Conservation (phyloP, 2,797 vertebrate genomes). For the Pantherophis vulpinus region DNA sequence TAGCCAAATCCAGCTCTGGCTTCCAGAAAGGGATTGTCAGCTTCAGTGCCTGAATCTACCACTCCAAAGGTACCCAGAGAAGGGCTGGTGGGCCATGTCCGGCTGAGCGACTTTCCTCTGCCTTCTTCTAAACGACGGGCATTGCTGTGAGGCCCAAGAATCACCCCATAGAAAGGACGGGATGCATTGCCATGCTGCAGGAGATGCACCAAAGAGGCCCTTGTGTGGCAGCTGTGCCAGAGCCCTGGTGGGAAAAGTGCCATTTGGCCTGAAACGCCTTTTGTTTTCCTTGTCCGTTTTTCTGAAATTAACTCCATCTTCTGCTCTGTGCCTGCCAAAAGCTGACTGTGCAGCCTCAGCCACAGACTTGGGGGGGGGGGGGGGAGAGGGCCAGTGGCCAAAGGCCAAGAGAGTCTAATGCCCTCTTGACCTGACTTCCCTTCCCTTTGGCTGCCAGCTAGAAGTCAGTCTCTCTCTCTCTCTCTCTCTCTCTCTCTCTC, state of each 20-base stretch:
- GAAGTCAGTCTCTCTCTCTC: background rate
- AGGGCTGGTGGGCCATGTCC: background rate
- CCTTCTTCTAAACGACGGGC: too few species aligned
- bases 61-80: background rate
- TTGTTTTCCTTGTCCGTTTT: slow-evolving; percentile 54
- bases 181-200: background rate
- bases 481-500: background rate
- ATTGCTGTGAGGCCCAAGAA: background rate
- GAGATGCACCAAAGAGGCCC: background rate
- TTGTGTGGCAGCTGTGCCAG: accelerated
- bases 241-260: slow-evolving; percentile 33
- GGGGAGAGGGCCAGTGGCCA: background rate
- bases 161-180: background rate
- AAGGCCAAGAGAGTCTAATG: background rate
- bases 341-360: slow-evolving; percentile 4
- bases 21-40: background rate
- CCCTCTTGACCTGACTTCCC: background rate
- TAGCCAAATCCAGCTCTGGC: background rate
- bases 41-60: background rate
- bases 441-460: background rate
- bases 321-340: slow-evolving; percentile 21
- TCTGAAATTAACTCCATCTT: background rate
- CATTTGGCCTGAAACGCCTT: background rate
- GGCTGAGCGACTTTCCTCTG: background rate
- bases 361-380: background rate